Conservation (phyloP, 2,113 vertebrate genomes). For the Nesospiza acunhae region DNA sequence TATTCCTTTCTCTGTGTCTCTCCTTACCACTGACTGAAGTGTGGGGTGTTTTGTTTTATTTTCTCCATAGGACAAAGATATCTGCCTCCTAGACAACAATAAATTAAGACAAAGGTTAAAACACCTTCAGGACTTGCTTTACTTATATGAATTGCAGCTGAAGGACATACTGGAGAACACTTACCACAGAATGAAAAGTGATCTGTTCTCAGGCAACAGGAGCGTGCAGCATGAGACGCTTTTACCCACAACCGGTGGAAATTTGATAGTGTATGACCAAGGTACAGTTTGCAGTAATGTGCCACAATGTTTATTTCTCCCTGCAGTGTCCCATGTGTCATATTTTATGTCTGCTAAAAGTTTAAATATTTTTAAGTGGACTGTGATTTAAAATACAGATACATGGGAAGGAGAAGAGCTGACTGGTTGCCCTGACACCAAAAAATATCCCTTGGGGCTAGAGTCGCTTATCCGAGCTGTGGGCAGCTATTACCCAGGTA, state of each 20-base stretch:
- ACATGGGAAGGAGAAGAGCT: not conserved
- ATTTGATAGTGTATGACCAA: slow-evolving; percentile 83
- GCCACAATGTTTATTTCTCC: not conserved
- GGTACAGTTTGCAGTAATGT: slow-evolving; percentile 63
- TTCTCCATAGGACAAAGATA: slow-evolving; percentile 67
- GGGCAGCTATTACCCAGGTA: not conserved
- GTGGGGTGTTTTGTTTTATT: not conserved
- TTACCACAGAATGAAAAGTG: slow-evolving; percentile 66
- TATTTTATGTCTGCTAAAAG: not conserved
- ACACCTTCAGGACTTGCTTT: slow-evolving; percentile 77
- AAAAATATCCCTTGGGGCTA: not conserved
- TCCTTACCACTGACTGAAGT: not conserved
- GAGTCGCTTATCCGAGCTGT: not conserved
- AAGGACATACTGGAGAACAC: slow-evolving; percentile 78
- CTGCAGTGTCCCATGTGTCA: not conserved
- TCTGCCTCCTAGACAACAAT: slow-evolving; percentile 74
- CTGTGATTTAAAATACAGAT: not conserved
- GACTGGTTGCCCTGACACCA: not conserved
- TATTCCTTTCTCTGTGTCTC: not conserved
- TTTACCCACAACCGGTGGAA: slow-evolving; percentile 77
- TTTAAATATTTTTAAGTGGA: not conserved
- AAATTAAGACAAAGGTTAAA: slow-evolving; percentile 77
- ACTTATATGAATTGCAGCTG: slow-evolving; percentile 78
- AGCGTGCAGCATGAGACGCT: not conserved
- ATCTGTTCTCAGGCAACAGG: slow-evolving; percentile 40